Conservation (phyloP, 2,797 vertebrate species). For the Cossypha caffra region DNA sequence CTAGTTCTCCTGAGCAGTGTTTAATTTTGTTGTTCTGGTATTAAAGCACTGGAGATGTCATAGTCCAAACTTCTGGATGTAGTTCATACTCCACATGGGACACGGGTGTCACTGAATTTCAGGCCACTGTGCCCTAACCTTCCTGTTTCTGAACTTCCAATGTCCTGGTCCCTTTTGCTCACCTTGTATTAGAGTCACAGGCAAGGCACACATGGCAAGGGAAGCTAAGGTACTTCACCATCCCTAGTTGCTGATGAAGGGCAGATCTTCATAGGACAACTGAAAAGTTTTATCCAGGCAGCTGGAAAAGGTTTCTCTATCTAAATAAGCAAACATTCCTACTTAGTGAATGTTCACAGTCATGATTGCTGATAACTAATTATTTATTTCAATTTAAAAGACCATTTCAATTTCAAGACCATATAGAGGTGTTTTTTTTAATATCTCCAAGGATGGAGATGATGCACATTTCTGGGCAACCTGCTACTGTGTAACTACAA, state of each 20-base stretch:
- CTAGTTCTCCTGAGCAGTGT: background rate
- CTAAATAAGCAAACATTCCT: background rate
- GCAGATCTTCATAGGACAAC: background rate
- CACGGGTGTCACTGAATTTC: background rate
- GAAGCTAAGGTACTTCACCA: background rate
- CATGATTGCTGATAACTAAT: background rate
- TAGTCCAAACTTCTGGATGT: background rate
- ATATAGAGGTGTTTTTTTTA: rapidly evolving
- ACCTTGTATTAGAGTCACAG: background rate
- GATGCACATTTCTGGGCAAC: background rate
- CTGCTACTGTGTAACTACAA: background rate
- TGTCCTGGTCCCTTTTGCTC: background rate
- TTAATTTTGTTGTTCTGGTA: background rate
- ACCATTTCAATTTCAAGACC: background rate
- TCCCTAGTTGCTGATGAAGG: background rate
- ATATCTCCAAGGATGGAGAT: background rate
- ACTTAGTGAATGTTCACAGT: background rate
- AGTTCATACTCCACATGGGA: rapidly evolving
- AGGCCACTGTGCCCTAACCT: background rate
- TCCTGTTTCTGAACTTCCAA: background rate
- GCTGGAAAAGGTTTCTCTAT: background rate
- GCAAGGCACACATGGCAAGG: background rate
- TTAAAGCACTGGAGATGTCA: background rate
- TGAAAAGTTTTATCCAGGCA: background rate
- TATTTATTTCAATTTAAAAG: background rate